These are phyloP conservation scores for Pammene fasciana DNA, from an alignment of 2,888 invertebrate genomes.

Conservation along the genomic window DNA sequence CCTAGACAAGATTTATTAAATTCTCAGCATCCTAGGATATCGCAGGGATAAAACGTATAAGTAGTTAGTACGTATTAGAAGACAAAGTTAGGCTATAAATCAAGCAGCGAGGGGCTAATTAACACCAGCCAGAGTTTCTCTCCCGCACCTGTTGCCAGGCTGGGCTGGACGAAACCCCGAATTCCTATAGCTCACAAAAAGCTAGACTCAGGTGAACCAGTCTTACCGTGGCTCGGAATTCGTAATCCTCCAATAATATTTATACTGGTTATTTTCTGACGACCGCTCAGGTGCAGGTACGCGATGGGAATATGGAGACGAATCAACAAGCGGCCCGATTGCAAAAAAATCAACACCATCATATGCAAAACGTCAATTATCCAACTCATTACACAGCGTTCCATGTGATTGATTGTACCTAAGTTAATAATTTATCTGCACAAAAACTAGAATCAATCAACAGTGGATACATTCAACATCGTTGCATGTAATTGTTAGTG, in stretches of 20 bases:
- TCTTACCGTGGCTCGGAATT: neutral
- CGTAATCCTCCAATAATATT: neutral
- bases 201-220: neutral
- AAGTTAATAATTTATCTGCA: neutral
- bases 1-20: constrained; percentile 10
- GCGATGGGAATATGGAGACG: neutral
- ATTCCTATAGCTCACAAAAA: neutral
- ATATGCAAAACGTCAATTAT: constrained; percentile 28
- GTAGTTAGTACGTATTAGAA: constrained; percentile 53
- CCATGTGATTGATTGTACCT: constrained; percentile 6
- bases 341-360: constrained; percentile 20
- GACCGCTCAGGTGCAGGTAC: neutral
- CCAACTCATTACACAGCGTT: constrained; percentile 18
- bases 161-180: constrained; percentile 34
- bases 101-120: constrained; percentile 69
- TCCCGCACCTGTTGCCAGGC: constrained; percentile 63
- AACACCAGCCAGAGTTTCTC: constrained; percentile 61
- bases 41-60: constrained; percentile 24
- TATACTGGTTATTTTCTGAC: neutral
- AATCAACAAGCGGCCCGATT: constrained; percentile 26
- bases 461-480: constrained; percentile 10
- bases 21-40: constrained; percentile 24
- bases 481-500: neutral
- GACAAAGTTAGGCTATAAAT: constrained; percentile 70
- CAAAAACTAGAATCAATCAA: constrained; percentile 22